phyloP scores from a whole-genome alignment of 2,113 vertebrate genomes.

The Channa maculata region DNA sequence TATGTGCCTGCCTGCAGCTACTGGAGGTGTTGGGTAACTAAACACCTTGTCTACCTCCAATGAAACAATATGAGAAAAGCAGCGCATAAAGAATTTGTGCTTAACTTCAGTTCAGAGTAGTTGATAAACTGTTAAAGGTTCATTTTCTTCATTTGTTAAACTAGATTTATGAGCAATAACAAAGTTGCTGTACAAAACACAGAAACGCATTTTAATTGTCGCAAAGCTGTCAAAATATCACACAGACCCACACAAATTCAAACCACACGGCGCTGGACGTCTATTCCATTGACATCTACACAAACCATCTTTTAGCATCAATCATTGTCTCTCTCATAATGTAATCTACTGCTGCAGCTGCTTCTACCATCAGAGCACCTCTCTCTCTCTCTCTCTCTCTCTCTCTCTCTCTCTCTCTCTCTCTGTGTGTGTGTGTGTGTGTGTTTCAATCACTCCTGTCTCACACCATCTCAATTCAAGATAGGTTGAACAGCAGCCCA shows the following conservation, averaged over 20 bases:
- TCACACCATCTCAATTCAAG: constrained; percentile 34
- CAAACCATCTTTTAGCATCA: constrained; percentile 38
- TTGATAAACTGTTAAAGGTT: neutral
- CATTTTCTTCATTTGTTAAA: neutral
- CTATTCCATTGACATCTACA: constrained; percentile 47
- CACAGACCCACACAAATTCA: constrained; percentile 24
- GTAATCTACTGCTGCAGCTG: constrained; percentile 54
- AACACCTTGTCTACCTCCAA: neutral
- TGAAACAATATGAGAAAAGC: neutral
- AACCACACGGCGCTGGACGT: constrained; percentile 18
- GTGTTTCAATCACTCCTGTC: constrained; percentile 31
- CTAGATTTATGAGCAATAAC: neutral
- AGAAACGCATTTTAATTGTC: neutral
- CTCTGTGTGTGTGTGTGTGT: neutral
- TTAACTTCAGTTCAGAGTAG: neutral
- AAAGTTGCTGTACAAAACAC: neutral
- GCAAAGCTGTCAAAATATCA: neutral
- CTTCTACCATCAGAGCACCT: constrained; percentile 37
- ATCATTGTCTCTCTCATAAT: constrained; percentile 45
- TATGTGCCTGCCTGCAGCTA: neutral
- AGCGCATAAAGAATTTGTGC: neutral
- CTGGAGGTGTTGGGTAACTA: constrained; percentile 3
- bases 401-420: constrained; percentile 22
- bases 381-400: constrained; percentile 10
- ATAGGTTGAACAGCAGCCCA: constrained; percentile 36